Conservation (phyloP, 2,888 invertebrate species). For the Calameuta filiformis region DNA sequence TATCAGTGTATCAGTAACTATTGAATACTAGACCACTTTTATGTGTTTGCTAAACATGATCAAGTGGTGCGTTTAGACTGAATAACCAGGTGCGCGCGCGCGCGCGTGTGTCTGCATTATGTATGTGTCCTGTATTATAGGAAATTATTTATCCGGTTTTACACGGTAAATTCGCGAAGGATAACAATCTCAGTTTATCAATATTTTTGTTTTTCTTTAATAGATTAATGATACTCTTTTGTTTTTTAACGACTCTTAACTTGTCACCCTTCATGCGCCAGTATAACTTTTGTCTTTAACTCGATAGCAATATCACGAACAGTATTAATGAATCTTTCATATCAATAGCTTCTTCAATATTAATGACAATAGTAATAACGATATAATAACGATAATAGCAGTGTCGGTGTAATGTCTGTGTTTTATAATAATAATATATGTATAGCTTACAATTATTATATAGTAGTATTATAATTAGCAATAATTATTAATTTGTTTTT, state of each 20-base stretch:
- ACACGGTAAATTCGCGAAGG: background rate
- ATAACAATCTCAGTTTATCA: background rate
- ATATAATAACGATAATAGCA: background rate
- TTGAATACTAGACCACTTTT: too few relatives aligned
- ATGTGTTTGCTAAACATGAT: background rate
- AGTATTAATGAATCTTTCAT: background rate
- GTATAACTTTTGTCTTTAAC: background rate
- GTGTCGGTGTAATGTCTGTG: background rate
- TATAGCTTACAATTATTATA: background rate
- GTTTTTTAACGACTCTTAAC: background rate
- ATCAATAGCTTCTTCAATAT: background rate
- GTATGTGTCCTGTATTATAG: background rate
- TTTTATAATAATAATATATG: background rate
- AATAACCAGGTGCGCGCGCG: background rate
- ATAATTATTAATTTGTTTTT: constrained; percentile 2
- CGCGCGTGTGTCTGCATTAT: background rate
- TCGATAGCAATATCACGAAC: background rate
- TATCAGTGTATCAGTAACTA: too few relatives aligned
- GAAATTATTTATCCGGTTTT: background rate
- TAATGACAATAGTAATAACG: background rate
- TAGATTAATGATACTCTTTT: background rate
- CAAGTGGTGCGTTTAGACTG: background rate
- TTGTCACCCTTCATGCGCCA: background rate
- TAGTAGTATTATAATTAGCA: background rate
- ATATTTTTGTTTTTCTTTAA: background rate